Conservation (phyloP, 2,113 vertebrate genomes). For the Anser brachyrhynchus region DNA sequence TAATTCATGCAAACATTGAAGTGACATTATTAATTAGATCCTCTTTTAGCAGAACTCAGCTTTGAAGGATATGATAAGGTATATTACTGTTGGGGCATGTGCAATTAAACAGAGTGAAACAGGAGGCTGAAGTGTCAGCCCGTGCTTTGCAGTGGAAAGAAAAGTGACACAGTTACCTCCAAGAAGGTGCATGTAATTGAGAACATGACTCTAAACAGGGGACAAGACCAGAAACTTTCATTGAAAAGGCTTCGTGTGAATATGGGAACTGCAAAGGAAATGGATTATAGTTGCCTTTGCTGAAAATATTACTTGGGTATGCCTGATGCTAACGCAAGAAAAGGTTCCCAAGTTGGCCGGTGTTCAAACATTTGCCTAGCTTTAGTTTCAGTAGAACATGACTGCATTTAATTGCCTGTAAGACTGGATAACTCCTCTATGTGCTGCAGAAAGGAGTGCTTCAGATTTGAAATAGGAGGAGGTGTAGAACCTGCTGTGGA, state of each 20-base stretch:
- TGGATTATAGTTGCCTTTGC: not conserved
- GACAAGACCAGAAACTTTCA: not conserved
- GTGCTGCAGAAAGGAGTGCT: not conserved
- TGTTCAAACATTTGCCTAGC: not conserved
- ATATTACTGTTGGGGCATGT: not conserved
- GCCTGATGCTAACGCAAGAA: not conserved
- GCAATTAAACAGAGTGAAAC: not conserved
- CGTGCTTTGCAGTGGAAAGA: not conserved
- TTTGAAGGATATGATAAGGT: not conserved
- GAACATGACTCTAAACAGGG: not conserved
- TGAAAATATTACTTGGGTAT: not conserved
- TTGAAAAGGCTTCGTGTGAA: not conserved
- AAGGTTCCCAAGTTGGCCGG: not conserved
- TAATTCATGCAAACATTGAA: not conserved
- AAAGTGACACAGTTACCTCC: not conserved
- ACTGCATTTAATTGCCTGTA: not conserved
- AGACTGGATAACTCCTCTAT: not conserved
- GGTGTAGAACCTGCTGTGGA: not conserved
- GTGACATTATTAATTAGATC: not conserved
- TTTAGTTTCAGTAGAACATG: not conserved
- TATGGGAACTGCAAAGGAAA: not conserved
- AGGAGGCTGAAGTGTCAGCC: not conserved
- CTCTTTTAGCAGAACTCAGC: not conserved
- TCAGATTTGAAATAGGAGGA: not conserved
- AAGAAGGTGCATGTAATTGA: not conserved